These are phyloP conservation scores for Neuroterus valhalla DNA, from an alignment of 1,140 invertebrate species.

Conservation along the genomic window DNA sequence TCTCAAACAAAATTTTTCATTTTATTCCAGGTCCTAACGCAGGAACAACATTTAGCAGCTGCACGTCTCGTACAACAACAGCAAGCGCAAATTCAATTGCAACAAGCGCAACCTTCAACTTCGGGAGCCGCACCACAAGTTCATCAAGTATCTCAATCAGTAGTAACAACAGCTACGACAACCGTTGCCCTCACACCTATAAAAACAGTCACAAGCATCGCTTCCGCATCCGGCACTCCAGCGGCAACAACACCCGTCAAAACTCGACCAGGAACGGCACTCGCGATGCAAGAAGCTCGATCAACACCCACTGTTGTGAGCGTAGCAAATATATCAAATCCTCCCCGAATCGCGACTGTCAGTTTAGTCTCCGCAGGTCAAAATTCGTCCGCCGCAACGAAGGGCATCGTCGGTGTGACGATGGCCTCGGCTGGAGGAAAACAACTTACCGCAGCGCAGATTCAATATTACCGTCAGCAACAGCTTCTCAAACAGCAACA, in stretches of 20 bases:
- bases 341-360: conserved; percentile 63
- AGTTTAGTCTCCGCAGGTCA: conserved; percentile 65
- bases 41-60: conserved; percentile 69
- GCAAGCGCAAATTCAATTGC: conserved; percentile 49
- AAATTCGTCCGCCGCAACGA: conserved; percentile 57
- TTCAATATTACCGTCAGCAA: conserved; percentile 76
- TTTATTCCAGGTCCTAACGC: conserved; percentile 38
- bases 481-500: conserved; percentile 72
- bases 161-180: conserved; percentile 55
- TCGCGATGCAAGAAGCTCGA: conserved; percentile 65
- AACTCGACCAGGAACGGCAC: conserved; percentile 57
- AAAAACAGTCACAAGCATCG: conserved; percentile 59
- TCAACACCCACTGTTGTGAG: conserved; percentile 64
- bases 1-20: conserved; percentile 8
- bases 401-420: conserved; percentile 67
- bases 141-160: conserved; percentile 63
- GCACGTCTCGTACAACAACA: conserved; percentile 53
- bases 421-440: conserved; percentile 70
- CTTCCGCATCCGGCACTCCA: conserved; percentile 49
- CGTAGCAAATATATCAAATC: conserved; percentile 65
- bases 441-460: conserved; percentile 75
- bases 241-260: conserved; percentile 63
- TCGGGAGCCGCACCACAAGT: conserved; percentile 51
- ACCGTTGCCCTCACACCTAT: conserved; percentile 49
- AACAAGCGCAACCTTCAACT: conserved; percentile 53